A percentile compares a stretch with the other conserved stretches of the same genome.
These are phyloP conservation scores for Eptesicus fuscus DNA, from an alignment of 2,113 vertebrate species.

Conservation along the genomic window DNA sequence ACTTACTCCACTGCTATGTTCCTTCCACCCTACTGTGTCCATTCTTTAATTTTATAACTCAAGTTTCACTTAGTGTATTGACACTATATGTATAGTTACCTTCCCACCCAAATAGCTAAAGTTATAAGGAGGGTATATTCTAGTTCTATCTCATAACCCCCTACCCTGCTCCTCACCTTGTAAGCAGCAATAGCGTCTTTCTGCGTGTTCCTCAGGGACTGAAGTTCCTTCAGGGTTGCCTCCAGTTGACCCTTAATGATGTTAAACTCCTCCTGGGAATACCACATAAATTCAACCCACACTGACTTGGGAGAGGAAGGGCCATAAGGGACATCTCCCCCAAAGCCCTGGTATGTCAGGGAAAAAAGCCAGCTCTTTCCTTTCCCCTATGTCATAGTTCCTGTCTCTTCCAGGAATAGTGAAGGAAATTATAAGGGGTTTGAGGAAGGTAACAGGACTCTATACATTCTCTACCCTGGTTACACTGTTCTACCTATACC, in stretches of 20 bases:
- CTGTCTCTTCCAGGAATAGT: background rate
- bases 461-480: background rate
- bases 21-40: background rate
- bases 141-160: background rate
- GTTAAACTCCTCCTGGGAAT: slow-evolving; percentile 54
- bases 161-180: slow-evolving; percentile 67
- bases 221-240: slow-evolving; percentile 38
- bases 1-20: background rate
- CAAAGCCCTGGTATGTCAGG: background rate
- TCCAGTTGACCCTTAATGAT: slow-evolving; percentile 23
- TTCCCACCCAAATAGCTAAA: background rate
- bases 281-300: slow-evolving; percentile 14
- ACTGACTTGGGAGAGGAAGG: background rate
- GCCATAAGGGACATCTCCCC: background rate
- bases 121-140: background rate
- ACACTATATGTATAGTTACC: background rate
- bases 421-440: background rate
- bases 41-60: background rate
- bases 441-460: background rate
- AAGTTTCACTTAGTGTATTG: background rate
- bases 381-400: background rate
- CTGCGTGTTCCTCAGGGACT: slow-evolving; percentile 27
- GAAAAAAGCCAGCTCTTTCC: background rate
- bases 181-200: slow-evolving; percentile 20
- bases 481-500: background rate